Percentiles rank a stretch among this genome's conserved stretches.
Evolutionary conservation across 2,888 invertebrate genomes (phyloP).

Genomic region (Scrobipalpa atriplicella): DNA sequence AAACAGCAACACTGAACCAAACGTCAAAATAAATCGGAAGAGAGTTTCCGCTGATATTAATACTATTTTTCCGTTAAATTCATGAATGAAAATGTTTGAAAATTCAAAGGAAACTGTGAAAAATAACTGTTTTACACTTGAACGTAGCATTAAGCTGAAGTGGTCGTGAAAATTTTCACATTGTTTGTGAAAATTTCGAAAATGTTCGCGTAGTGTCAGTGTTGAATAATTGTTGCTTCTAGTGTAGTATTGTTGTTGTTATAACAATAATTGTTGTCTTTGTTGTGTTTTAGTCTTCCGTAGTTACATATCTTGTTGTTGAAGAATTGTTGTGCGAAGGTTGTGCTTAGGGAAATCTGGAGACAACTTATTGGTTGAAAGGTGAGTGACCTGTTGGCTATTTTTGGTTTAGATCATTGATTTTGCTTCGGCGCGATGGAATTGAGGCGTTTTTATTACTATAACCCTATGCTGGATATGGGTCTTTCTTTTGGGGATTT

Average conservation of each 20-base stretch:
- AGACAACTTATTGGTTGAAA: conserved; percentile 61
- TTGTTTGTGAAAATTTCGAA: conserved; percentile 6
- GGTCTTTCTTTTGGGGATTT: no score
- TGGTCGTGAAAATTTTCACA: neutral
- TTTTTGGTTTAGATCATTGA: conserved; percentile 14
- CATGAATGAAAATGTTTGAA: conserved; percentile 71
- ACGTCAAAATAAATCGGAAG: conserved; percentile 73
- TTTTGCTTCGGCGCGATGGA: conserved; percentile 2
- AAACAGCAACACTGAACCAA: conserved; percentile 49
- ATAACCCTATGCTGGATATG: neutral
- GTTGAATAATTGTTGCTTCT: conserved; percentile 25
- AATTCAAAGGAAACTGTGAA: conserved; percentile 45
- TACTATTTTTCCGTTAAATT: conserved; percentile 55
- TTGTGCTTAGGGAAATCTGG: conserved; percentile 69
- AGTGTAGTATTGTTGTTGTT: conserved; percentile 30
- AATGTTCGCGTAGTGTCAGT: conserved; percentile 23
- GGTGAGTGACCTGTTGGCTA: conserved; percentile 50
- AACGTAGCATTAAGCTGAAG: neutral
- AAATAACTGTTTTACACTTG: conserved; percentile 24
- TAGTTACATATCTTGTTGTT: conserved; percentile 28
- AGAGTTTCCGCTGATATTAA: conserved; percentile 63
- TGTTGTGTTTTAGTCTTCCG: conserved; percentile 44
- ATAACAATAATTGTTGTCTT: conserved; percentile 28
- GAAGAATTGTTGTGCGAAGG: conserved; percentile 53
- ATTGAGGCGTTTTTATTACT: neutral